Percentiles rank a stretch among this genome's conserved stretches.
Conservation (phyloP, 1,140 invertebrate genomes). For the Hyles vespertilio region DNA sequence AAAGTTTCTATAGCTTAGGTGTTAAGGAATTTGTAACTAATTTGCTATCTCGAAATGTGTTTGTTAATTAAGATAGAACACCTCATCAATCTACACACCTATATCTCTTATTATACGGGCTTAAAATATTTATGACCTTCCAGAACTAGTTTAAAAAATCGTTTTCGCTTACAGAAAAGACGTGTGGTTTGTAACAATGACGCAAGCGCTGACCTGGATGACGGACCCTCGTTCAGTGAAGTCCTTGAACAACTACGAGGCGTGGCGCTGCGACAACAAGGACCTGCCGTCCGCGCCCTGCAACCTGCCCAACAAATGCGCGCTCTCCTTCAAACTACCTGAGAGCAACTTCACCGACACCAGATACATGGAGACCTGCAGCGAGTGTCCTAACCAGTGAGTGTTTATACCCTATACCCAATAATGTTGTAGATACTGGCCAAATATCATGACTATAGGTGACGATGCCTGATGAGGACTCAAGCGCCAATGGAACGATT, state of each 20-base stretch:
- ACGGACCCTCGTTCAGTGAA: conserved; percentile 88
- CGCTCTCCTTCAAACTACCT: conserved; percentile 85
- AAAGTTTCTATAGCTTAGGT: no score
- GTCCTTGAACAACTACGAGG: conserved; percentile 83
- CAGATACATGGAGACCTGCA: conserved; percentile 92
- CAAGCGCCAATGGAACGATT: no score
- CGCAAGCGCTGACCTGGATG: conserved; percentile 93
- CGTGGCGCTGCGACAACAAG: conserved; percentile 88
- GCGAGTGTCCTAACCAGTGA: conserved; percentile 88
- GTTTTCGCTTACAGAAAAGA: conserved; percentile 80
- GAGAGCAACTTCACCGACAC: conserved; percentile 86
- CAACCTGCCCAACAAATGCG: conserved; percentile 90
- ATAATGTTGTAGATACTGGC: no score
- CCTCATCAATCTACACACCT: no score
- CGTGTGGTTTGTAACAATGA: conserved; percentile 93
- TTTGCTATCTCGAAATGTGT: no score
- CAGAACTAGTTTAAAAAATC: no score
- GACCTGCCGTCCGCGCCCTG: conserved; percentile 84
- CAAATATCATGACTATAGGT: no score
- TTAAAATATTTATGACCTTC: no score
- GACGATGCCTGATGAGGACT: no score
- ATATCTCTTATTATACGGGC: no score
- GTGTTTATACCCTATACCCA: conserved; percentile 25
- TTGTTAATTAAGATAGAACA: no score
- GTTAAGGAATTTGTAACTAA: no score